Base-by-base conservation (phyloP, 2,888 invertebrate species). In the Proisotoma minuta region DNA sequence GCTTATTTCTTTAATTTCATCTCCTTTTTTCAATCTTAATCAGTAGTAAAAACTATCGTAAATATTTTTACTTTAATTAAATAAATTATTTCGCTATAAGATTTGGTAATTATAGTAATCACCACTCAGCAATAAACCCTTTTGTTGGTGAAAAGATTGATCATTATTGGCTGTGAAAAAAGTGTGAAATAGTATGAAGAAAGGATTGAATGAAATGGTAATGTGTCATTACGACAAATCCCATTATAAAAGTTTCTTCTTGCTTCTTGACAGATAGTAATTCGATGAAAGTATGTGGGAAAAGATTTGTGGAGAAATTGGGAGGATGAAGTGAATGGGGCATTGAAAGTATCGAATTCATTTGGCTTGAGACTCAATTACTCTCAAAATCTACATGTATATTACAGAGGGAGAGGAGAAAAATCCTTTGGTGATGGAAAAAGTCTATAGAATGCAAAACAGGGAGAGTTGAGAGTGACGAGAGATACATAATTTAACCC, bases 341-440 rank as follows among this genome's bases (percentile, higher is more conserved):
- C 60, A 65, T 68, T 67, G 60, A 67, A 67, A 67, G 67, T 67
- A 64, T 48, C 59, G 49, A 62, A 53, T 62, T 61, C 57, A 57
- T 64, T 64, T 54, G 54, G 60, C 53, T 57, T 54, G 64, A 59
- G 68, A 73, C 73, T 73, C 73, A 73, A 73, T 73, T 73, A 73
- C 71, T 71, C 69, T 66, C 57, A 65, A 66, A 65, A 71, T 73
- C 73, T 71, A 71, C 67, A 73, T 69, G 68, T 59, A 68, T 68
- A 71, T 68, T 66, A 68, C 60, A 12, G 27, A 47, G 54, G 58
- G 54, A 43, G 53, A 29, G 51, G 43, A 53, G 65, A 65, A 71
- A 72, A 71, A 72, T 70, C 73, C 70, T 70, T 65, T 72, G 60
- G 63, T 70, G 70, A 73, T 73, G 73, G 73, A 73, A 71, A 73